Evolutionary conservation across 2,113 vertebrate genomes (phyloP), one percentile per base, ranked within the genome.

Genomic region (Dendropsophus ebraccatus): DNA sequence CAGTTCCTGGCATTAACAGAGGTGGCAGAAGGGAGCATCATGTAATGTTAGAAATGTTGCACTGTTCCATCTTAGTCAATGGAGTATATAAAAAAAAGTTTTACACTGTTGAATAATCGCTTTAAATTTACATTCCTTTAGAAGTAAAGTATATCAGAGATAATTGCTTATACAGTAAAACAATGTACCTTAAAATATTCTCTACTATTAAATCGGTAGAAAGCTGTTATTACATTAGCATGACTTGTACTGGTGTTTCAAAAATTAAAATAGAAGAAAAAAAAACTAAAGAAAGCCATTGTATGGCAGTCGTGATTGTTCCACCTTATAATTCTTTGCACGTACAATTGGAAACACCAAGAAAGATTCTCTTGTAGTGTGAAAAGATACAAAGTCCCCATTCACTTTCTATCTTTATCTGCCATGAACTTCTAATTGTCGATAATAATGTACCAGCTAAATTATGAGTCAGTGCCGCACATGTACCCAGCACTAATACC

Each of bases 361-460:
- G n/a, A n/a, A 14, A 58, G 30, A 52, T 35, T 58, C 11, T 58
- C 8, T 45, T 25, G 16, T 62, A 80, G 45, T 49, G 60, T 50
- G 9, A 49, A 65, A 25, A 81, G 76, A 79, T 35, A 79, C 12
- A 32, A 54, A 32, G 58, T 16, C 35, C 23, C 11, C 37, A 50
- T 82, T 74, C 49, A 32, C 60, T 60, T 75, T 30, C 54, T 75
- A 49, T 84, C 70, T 62, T 82, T 47, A 84, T 45, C 82, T 73
- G n/a, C 54, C 25, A 21, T 52, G 37, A 58, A 52, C n/a, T 37
- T 54, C 35, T 84, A 75, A 58, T 75, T 84, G 69, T 62, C 52
- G 54, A 49, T 75, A 75, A 84, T 84, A 73, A 73, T 25, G 49
- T 17, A 56, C 4, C 16, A 56, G 69, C 25, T 83, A 56, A 73